Evolutionary conservation across 2,888 invertebrate species (phyloP), one percentile per base, ranked within the genome.

Genomic region (Lochmaea capreae): DNA sequence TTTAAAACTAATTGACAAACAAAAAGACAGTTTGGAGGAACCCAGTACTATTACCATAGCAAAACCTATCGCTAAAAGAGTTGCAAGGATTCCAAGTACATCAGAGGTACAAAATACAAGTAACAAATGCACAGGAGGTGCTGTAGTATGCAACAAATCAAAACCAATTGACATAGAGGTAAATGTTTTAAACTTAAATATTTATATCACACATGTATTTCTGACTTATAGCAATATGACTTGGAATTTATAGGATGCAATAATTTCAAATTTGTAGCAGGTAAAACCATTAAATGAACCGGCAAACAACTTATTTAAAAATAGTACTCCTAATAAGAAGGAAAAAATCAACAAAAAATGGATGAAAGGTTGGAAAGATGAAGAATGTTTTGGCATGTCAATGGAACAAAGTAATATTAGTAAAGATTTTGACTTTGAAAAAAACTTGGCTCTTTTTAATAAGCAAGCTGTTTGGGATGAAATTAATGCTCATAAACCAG

Each of bases 391-490:
- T 88, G 95, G 94, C 42, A 90, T 90, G 6, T 92, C 93, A 58
- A 88, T 92, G 11, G 93, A 93, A 79, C 90, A 92, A 70, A 90
- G 89, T 67, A 71, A 76, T 62, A 86, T 92, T 67, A 89, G 88
- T 79, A 90, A 93, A 84, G 97, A 97, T 82, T 97, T 97, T 89
- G 97, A 97, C 89, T 97, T 97, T 89, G 97, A 97, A 85, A 96
- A 95, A 78, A 97, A 97, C 89, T 89, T 97, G 71, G 96, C 96
- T 26, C 89, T 97, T 65, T 97, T 97, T 88, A 94, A 97, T 88
- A 97, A 97, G 88, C 88, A 92, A 87, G 94, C 94, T 33, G 89
- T 94, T 65, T 94, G 93, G 91, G 91, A 94, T 82, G 91, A 93
- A 86, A 91, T 94, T 65, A 86, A 85, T 80, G 89, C 90, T 5